phyloP scores from a whole-genome alignment of 2,888 invertebrate species.

The Nezara viridula region DNA sequence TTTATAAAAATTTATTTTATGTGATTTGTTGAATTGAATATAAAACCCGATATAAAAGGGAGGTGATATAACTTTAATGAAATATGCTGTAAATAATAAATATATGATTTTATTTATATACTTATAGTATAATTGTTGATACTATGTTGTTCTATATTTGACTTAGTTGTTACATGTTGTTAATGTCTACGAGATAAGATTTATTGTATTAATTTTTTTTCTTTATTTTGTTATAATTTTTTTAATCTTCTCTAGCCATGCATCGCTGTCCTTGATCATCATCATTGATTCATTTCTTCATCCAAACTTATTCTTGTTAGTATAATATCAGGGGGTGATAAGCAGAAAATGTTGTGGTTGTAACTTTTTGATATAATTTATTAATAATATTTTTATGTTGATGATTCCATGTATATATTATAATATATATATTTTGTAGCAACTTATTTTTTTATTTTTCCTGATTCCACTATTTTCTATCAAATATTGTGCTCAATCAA shows the following conservation, averaged over 20 bases:
- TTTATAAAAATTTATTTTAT: conserved; percentile 48
- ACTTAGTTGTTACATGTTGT: conserved; percentile 52
- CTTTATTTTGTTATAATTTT: background rate
- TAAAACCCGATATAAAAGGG: conserved; percentile 21
- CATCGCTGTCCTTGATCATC: conserved; percentile 12
- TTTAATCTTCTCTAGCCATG: background rate
- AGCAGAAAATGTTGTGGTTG: conserved; percentile 53
- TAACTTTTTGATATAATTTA: conserved; percentile 57
- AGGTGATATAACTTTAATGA: conserved; percentile 55
- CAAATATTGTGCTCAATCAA: background rate
- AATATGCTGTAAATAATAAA: conserved; percentile 48
- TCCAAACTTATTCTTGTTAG: background rate
- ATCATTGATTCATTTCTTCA: conserved; percentile 30
- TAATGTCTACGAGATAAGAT: conserved; percentile 18
- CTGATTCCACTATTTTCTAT: background rate
- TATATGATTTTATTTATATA: conserved; percentile 51
- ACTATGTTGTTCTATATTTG: conserved; percentile 55
- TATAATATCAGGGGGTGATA: conserved; percentile 31
- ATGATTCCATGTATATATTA: conserved; percentile 54
- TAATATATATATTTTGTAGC: conserved; percentile 52
- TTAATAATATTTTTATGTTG: conserved; percentile 56
- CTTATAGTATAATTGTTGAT: conserved; percentile 53
- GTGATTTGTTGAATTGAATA: conserved; percentile 39
- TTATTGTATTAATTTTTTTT: background rate
- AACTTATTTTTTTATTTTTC: conserved; percentile 15